Percentiles rank a stretch among this genome's conserved stretches.
phyloP scores from a whole-genome alignment of 1,140 invertebrate species.

The Helicorthomorpha holstii region DNA sequence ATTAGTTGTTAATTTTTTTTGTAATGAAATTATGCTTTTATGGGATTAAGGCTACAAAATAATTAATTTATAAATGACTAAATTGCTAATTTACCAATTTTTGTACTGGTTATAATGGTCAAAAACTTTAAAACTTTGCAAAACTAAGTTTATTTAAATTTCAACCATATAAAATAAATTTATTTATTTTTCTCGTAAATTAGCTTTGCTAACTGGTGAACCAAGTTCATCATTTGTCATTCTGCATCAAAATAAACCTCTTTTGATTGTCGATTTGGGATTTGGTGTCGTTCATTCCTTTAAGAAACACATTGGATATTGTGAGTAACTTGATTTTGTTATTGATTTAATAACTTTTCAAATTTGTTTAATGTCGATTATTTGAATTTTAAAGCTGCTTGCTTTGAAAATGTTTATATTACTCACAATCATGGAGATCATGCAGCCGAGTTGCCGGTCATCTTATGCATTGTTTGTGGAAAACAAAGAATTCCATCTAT shows the following conservation, averaged over 20 bases:
- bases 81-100: no score
- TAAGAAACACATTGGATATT: not conserved
- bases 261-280: constrained; percentile 7
- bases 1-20: not conserved
- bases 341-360: not conserved
- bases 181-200: no score
- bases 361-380: not conserved
- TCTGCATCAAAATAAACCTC: not conserved
- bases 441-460: constrained; percentile 7
- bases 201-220: constrained; percentile 3
- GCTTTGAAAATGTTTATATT: not conserved
- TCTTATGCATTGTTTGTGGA: not conserved
- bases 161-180: no score
- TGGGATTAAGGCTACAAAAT: no score
- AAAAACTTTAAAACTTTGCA: no score
- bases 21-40: no score
- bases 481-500: not conserved
- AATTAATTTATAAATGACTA: no score
- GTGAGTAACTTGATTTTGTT: no score
- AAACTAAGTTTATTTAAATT: no score
- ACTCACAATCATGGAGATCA: constrained; percentile 8
- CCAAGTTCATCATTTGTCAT: constrained; percentile 8
- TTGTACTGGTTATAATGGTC: no score
- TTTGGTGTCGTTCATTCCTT: constrained; percentile 2
- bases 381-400: not conserved